Percentiles rank a stretch among this genome's conserved stretches.
phyloP scores from a whole-genome alignment of 1,140 invertebrate species.

The Ladona fulva region DNA sequence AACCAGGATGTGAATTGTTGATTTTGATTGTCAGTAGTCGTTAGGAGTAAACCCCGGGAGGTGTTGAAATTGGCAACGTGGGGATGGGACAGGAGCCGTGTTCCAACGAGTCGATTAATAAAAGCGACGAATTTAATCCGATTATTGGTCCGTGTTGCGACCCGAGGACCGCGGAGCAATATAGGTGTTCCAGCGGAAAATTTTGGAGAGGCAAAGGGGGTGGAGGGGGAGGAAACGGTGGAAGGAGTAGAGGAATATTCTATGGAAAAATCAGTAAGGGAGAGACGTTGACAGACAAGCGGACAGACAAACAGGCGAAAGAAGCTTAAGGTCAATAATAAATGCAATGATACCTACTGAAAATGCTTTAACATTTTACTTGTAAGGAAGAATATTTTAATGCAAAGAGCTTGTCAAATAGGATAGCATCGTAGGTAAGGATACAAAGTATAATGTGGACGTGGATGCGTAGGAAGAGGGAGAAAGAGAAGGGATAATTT shows the following conservation, averaged over 20 bases:
- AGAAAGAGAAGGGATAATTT: too few species aligned
- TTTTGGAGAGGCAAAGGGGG: not conserved
- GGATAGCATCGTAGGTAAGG: too few species aligned
- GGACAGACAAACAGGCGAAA: not conserved
- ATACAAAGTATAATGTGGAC: too few species aligned
- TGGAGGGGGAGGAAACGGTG: not conserved
- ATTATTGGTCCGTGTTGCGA: constrained; percentile 8
- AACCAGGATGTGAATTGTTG: constrained; percentile 9
- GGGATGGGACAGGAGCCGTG: not conserved
- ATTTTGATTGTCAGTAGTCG: constrained; percentile 6
- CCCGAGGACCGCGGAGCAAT: not conserved
- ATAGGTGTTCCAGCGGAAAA: too few species aligned
- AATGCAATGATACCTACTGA: too few species aligned
- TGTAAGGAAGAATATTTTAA: too few species aligned
- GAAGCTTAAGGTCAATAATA: too few species aligned
- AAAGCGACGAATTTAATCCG: constrained; percentile 9
- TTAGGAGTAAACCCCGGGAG: constrained; percentile 1
- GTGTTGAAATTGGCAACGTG: not conserved
- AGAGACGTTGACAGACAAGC: not conserved
- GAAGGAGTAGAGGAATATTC: not conserved
- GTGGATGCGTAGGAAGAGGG: too few species aligned
- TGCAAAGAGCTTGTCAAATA: too few species aligned
- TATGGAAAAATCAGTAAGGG: not conserved
- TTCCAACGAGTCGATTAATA: constrained; percentile 1
- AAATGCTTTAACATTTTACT: too few species aligned